These are phyloP conservation scores for Chromobotia macracanthus DNA, from an alignment of 2,797 vertebrate species.

Conservation along the genomic window DNA sequence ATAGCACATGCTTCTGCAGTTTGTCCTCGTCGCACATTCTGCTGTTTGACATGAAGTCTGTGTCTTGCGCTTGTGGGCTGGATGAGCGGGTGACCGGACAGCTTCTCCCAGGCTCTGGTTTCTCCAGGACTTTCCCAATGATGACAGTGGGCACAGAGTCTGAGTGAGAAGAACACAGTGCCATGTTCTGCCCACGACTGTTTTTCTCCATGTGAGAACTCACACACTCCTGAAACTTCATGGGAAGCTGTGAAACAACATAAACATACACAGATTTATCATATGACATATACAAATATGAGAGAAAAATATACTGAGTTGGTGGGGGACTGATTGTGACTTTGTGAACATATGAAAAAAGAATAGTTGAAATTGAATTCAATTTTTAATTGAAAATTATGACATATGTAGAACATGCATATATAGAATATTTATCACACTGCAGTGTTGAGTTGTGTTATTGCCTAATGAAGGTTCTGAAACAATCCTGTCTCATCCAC, in stretches of 20 bases:
- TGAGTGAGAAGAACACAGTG: conserved; percentile 82
- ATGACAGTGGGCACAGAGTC: conserved; percentile 85
- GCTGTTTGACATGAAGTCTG: conserved; percentile 71
- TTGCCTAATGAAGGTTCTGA: no score
- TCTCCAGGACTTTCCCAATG: conserved; percentile 89
- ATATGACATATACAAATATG: neutral
- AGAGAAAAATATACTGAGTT: conserved; percentile 38
- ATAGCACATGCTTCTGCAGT: conserved; percentile 75
- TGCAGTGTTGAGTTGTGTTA: no score
- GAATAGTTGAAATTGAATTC: no score
- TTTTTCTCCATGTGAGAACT: conserved; percentile 89
- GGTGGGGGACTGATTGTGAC: conserved; percentile 51
- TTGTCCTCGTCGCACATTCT: conserved; percentile 77
- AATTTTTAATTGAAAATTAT: no score
- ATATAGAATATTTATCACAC: no score
- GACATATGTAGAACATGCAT: no score
- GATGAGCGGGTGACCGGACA: conserved; percentile 83
- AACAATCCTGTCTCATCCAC: no score
- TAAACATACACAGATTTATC: neutral
- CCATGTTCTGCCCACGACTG: conserved; percentile 75
- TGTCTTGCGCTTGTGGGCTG: conserved; percentile 79
- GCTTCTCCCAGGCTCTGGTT: conserved; percentile 85
- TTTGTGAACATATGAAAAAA: no score
- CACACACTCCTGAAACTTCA: conserved; percentile 89
- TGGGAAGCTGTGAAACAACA: conserved; percentile 80